A percentile compares a stretch with the other conserved stretches of the same genome.
Conservation (phyloP, 2,888 invertebrate species). For the Hypena proboscidalis region DNA sequence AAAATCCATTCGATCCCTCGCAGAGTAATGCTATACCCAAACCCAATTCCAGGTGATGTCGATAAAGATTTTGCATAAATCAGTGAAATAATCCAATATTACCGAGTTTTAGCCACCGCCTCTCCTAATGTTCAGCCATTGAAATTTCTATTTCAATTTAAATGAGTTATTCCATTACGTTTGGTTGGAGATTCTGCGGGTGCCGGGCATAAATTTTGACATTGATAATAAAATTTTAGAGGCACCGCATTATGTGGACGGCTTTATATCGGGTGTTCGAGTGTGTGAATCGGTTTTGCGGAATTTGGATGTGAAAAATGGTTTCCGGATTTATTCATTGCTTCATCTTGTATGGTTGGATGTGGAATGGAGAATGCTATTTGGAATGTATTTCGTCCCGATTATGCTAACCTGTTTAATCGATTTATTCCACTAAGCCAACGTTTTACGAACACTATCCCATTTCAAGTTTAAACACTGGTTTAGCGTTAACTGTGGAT, state of each 20-base stretch:
- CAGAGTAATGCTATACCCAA: conserved; percentile 67
- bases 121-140: conserved; percentile 78
- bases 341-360: neutral
- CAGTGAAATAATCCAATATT: conserved; percentile 83
- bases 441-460: too few relatives aligned
- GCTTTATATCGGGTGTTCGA: conserved; percentile 47
- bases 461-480: too few relatives aligned
- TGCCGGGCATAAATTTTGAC: conserved; percentile 73
- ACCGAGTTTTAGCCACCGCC: conserved; percentile 70
- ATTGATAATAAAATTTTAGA: conserved; percentile 81
- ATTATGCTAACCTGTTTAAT: too few relatives aligned
- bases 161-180: conserved; percentile 83
- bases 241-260: conserved; percentile 61
- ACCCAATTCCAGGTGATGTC: conserved; percentile 79
- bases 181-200: conserved; percentile 56
- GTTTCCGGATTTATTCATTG: neutral
- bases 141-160: conserved; percentile 82
- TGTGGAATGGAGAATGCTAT: too few relatives aligned
- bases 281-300: conserved; percentile 10
- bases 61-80: conserved; percentile 85
- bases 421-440: too few relatives aligned
- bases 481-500: too few relatives aligned
- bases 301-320: conserved; percentile 8
- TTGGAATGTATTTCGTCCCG: too few relatives aligned
- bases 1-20: conserved; percentile 17